Percentiles rank a stretch among this genome's conserved stretches.
These are phyloP conservation scores for Diarsia rubi DNA, from an alignment of 2,888 invertebrate species.

Conservation along the genomic window DNA sequence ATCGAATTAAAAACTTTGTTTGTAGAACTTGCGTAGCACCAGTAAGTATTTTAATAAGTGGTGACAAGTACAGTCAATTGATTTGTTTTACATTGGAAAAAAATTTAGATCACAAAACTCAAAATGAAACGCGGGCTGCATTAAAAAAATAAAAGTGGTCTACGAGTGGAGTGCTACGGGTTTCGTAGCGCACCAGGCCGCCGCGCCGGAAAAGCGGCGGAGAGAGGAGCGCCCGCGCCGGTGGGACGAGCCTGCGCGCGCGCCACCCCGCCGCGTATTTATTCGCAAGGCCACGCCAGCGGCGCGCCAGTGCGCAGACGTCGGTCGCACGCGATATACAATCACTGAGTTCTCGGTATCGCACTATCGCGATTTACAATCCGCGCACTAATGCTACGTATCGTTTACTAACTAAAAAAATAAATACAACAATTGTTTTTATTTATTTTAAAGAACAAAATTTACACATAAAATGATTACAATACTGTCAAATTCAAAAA, in stretches of 20 bases:
- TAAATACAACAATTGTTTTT: constrained; percentile 60
- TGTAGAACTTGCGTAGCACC: constrained; percentile 1
- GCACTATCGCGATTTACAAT: constrained; percentile 80
- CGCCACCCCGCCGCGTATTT: constrained; percentile 84
- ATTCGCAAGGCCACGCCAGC: constrained; percentile 90
- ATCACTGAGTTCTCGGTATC: constrained; percentile 79
- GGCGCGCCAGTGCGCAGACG: constrained; percentile 88
- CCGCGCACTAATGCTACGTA: constrained; percentile 84
- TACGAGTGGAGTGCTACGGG: constrained; percentile 82
- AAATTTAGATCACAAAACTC: constrained; percentile 18
- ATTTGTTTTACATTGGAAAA: constrained; percentile 1
- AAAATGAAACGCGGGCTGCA: constrained; percentile 30
- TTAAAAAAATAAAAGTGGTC: constrained; percentile 68
- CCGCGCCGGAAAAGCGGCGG: constrained; percentile 79
- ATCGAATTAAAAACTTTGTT: constrained; percentile 28
- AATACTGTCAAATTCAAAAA: constrained; percentile 86
- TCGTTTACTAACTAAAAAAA: constrained; percentile 71
- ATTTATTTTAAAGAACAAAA: constrained; percentile 67
- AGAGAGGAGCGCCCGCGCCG: constrained; percentile 83
- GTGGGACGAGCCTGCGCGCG: constrained; percentile 85
- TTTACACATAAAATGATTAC: constrained; percentile 80
- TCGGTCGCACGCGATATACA: constrained; percentile 87
- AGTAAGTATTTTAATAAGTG: neutral
- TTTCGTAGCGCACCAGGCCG: constrained; percentile 66
- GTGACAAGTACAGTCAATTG: neutral